Conservation (phyloP, 2,113 vertebrate genomes). For the Lepus europaeus region DNA sequence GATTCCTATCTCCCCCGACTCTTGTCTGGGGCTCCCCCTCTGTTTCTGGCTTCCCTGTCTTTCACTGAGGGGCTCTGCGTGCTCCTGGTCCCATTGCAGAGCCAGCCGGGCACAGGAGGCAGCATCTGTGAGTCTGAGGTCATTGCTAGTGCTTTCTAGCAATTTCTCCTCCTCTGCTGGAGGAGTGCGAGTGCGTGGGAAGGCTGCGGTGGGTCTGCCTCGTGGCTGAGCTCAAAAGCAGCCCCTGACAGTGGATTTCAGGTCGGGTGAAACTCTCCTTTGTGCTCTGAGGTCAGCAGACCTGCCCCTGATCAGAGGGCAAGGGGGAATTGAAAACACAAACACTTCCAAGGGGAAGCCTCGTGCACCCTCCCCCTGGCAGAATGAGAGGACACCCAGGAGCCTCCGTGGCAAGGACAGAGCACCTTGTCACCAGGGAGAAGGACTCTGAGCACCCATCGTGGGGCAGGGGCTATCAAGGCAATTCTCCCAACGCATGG, state of each 20-base stretch:
- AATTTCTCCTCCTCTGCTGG: background rate
- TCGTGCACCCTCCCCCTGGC: constrained; percentile 71
- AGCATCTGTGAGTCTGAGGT: background rate
- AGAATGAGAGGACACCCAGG: constrained; percentile 75
- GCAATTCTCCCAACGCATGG: background rate
- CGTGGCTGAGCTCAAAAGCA: background rate
- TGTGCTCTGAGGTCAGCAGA: constrained; percentile 65
- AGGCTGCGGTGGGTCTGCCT: constrained; percentile 64
- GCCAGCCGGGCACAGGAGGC: background rate
- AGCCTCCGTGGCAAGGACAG: constrained; percentile 15
- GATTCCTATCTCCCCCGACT: background rate
- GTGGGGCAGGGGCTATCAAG: constrained; percentile 44
- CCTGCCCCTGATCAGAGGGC: constrained; percentile 56
- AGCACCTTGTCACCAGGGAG: background rate
- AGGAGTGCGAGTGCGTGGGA: background rate
- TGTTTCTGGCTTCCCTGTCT: background rate
- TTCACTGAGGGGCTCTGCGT: background rate
- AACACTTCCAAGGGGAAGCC: constrained; percentile 78
- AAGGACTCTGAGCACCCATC: background rate
- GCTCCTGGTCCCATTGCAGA: background rate
- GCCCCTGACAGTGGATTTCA: constrained; percentile 4
- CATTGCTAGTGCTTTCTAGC: background rate
- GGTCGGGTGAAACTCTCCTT: constrained; percentile 60
- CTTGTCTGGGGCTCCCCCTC: background rate
- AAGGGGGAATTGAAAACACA: constrained; percentile 36